Base-by-base conservation (phyloP, 2,888 invertebrate species). In the Caenorhabditis afra region DNA sequence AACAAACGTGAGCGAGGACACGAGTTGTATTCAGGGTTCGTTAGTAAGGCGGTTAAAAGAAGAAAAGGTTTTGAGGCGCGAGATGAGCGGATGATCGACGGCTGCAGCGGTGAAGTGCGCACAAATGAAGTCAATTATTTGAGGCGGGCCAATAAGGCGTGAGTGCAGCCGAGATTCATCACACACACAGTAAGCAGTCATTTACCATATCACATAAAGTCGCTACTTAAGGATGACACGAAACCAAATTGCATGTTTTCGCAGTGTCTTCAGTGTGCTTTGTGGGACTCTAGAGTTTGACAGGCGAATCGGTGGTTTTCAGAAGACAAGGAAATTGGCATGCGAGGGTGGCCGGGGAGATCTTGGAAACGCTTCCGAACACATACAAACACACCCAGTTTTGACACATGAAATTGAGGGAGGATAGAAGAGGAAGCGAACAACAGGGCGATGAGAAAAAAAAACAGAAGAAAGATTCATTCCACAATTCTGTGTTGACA, bases 81-180 rank as follows among this genome's bases (percentile, higher is more conserved):
- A 62, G 47, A 61, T 71, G 62, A 57, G 29, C 4, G 29, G 50
- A 64, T 64, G 64, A 58, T 58, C 57, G 58, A 20, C 37, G 55
- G 35, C 16, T 22, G 37, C n/a, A 45, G 35, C 22, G 64, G 47
- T 71, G 71, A 71, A 71, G 64, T 57, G 52, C 64, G 57, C 64
- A 50, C 73, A 73, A 73, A 73, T 73, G 73, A 73, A 73, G 73
- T 44, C 73, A 73, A 73, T 71, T 64, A 71, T 50, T 64, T 49
- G 57, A 62, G 22, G 18, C 22, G n/a, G 20, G 8, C 39, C 23
- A 22, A 55, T 23, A 45, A 68, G n/a, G 37, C 35, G 10, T n/a
- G 18, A 18, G 35, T 44, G 49, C 18, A 41, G 47, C 22, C 20
- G 61, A 20, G 16, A 37, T 45, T 22, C 49, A 49, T 29, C 7